Conservation (phyloP, 2,888 invertebrate genomes). For the Athalia circularis region DNA sequence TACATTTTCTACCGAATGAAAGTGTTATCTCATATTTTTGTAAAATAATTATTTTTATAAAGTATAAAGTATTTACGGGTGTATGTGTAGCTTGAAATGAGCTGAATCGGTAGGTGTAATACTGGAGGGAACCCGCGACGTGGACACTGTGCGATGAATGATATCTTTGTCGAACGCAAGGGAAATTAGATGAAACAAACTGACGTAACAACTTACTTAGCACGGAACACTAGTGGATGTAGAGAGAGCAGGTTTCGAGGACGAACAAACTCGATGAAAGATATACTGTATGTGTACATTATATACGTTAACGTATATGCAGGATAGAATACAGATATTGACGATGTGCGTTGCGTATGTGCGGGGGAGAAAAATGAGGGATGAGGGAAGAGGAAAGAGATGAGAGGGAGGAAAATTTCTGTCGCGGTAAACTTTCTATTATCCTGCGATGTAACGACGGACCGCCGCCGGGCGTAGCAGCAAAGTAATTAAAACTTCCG, state of each 20-base stretch:
- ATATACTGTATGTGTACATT: neutral
- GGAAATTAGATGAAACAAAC: constrained; percentile 39
- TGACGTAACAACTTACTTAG: constrained; percentile 7
- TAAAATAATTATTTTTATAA: too few relatives aligned
- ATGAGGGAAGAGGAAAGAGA: constrained; percentile 47
- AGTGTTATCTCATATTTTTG: too few relatives aligned
- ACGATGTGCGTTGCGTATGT: constrained; percentile 48
- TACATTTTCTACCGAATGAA: too few relatives aligned
- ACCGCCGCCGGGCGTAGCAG: constrained; percentile 67
- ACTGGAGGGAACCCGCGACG: neutral
- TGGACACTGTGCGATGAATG: neutral
- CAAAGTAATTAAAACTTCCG: constrained; percentile 74
- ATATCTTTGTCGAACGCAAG: constrained; percentile 11
- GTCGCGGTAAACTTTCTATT: constrained; percentile 72
- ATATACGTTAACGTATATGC: neutral
- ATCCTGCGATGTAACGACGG: constrained; percentile 70
- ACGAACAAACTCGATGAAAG: neutral
- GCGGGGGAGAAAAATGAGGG: constrained; percentile 36
- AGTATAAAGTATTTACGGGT: too few relatives aligned
- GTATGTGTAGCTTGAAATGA: too few relatives aligned
- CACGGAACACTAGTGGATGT: neutral
- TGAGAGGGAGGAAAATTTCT: constrained; percentile 56
- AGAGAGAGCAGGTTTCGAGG: neutral
- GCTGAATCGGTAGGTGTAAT: neutral
- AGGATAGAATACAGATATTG: constrained; percentile 49